Conservation (phyloP, 2,113 vertebrate species). For the Ceyx cyanopectus region DNA sequence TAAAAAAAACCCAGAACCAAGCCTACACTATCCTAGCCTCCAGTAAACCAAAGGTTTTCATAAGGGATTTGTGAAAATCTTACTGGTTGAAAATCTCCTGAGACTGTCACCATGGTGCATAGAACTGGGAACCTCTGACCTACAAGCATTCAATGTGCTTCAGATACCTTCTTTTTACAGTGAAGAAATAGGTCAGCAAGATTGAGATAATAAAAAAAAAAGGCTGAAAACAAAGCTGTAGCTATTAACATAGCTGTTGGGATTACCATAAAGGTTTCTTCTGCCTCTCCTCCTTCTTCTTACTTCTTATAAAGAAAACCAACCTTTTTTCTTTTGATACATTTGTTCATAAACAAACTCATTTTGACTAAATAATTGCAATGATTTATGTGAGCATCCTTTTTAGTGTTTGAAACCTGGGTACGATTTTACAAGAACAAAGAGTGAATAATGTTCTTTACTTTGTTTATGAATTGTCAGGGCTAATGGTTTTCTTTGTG, state of each 20-base stretch:
- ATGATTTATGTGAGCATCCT: slow-evolving; percentile 34
- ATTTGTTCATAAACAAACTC: slow-evolving; percentile 47
- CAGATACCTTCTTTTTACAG: not conserved
- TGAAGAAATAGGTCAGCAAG: slow-evolving; percentile 50
- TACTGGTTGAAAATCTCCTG: slow-evolving; percentile 45
- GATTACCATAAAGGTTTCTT: not conserved
- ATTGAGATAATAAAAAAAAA: slow-evolving; percentile 39
- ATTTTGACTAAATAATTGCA: slow-evolving; percentile 63
- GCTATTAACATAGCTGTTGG: slow-evolving; percentile 4
- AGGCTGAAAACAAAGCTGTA: slow-evolving; percentile 20
- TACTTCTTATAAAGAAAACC: slow-evolving; percentile 29
- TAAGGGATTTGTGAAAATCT: slow-evolving; percentile 37
- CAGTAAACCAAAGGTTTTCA: not conserved
- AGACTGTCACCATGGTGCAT: not conserved
- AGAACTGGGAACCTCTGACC: slow-evolving; percentile 46
- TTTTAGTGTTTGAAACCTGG: slow-evolving; percentile 47
- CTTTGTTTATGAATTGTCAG: slow-evolving; percentile 68
- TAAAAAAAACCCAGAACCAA: not conserved
- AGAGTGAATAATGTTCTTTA: slow-evolving; percentile 55
- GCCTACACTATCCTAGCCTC: not conserved
- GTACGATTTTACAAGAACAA: slow-evolving; percentile 49
- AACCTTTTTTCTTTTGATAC: not conserved
- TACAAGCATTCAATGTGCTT: slow-evolving; percentile 40
- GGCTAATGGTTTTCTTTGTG: slow-evolving; percentile 68
- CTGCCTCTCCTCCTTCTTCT: not conserved